These are phyloP conservation scores for Turnix velox DNA, from an alignment of 2,113 vertebrate species.

Conservation along the genomic window DNA sequence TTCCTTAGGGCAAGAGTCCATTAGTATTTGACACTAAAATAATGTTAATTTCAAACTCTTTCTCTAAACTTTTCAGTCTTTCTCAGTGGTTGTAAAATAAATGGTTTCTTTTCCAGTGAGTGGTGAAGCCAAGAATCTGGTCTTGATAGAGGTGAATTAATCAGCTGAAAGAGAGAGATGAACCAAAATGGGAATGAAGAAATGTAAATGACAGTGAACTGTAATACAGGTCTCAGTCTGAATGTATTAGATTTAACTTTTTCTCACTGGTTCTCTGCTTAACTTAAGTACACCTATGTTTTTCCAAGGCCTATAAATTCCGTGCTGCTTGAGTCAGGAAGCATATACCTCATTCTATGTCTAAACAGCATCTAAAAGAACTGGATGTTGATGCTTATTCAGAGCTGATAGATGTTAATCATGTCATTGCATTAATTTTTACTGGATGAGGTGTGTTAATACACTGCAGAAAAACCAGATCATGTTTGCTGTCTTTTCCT, in stretches of 20 bases:
- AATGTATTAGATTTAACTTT: not conserved
- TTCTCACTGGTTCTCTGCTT: not conserved
- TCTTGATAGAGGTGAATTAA: not conserved
- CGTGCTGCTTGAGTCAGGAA: not conserved
- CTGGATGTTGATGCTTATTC: not conserved
- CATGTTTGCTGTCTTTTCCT: not conserved
- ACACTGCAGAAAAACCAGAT: not conserved
- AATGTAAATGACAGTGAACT: not conserved
- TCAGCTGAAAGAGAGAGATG: not conserved
- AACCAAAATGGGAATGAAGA: not conserved
- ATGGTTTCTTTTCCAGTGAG: not conserved
- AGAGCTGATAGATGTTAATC: not conserved
- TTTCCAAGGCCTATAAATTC: not conserved
- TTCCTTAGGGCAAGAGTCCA: not conserved
- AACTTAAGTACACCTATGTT: not conserved
- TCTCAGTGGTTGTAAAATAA: not conserved
- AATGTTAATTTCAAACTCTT: not conserved
- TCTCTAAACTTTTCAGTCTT: slow-evolving; percentile 13
- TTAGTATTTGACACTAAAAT: not conserved
- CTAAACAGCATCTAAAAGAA: not conserved
- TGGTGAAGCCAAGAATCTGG: not conserved
- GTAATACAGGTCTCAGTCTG: not conserved
- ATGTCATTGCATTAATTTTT: not conserved
- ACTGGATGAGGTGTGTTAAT: not conserved
- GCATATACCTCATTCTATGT: not conserved